Evolutionary conservation across 2,113 vertebrate genomes (phyloP).

Genomic region (Tyto alba): DNA sequence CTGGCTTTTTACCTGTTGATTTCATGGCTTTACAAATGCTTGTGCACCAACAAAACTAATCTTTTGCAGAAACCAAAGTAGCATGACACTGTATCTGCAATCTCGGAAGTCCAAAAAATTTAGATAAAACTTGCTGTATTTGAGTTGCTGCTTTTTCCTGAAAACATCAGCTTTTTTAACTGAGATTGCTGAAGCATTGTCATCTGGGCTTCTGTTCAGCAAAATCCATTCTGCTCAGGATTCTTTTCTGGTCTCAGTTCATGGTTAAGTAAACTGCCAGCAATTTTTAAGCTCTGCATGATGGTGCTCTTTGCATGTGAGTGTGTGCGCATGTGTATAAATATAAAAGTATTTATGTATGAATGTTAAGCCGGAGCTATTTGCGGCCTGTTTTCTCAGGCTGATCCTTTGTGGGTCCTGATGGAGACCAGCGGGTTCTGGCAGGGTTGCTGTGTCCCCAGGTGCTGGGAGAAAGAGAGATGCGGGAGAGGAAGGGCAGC

Average conservation of each 20-base stretch:
- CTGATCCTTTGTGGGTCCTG: not conserved
- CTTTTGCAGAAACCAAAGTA: not conserved
- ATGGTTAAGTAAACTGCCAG: not conserved
- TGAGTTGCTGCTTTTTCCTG: not conserved
- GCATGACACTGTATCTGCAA: not conserved
- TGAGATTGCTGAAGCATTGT: not conserved
- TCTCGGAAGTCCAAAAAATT: not conserved
- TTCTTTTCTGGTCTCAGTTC: not conserved
- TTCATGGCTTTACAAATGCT: not conserved
- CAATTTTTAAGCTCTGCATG: not conserved
- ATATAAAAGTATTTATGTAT: accelerated
- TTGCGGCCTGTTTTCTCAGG: not conserved
- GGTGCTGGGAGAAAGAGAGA: too few species aligned
- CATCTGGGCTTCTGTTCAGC: not conserved
- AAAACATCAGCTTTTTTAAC: not conserved
- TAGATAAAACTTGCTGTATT: not conserved
- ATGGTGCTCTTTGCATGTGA: not conserved
- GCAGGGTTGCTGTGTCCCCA: not conserved
- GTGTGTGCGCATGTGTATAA: not conserved
- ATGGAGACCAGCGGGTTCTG: not conserved
- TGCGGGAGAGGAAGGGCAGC: not conserved
- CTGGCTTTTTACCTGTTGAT: not conserved
- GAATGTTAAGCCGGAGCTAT: not conserved
- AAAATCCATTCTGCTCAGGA: not conserved
- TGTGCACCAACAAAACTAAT: not conserved